Percentiles rank a stretch among this genome's conserved stretches.
phyloP scores from a whole-genome alignment of 2,888 invertebrate species.

The Platypus cylindrus region DNA sequence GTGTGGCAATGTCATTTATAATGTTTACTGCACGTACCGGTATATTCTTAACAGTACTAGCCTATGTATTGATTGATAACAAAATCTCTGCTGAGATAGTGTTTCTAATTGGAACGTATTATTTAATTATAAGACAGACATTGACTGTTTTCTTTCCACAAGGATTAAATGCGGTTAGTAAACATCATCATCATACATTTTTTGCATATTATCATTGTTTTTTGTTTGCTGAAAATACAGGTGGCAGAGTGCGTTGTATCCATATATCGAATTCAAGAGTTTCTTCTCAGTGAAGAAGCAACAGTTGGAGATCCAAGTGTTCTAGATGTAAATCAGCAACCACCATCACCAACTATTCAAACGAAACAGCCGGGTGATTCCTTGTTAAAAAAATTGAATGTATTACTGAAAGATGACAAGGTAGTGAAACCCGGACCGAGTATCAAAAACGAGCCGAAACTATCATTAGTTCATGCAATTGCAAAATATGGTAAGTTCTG shows the following conservation, averaged over 20 bases:
- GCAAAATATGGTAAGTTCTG: too few relatives aligned
- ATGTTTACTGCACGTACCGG: constrained; percentile 61
- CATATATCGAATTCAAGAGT: constrained; percentile 30
- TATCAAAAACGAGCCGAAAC: too few relatives aligned
- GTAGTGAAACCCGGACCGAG: too few relatives aligned
- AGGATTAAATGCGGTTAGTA: constrained; percentile 39
- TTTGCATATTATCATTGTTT: neutral
- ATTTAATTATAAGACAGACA: constrained; percentile 47
- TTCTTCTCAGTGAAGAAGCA: constrained; percentile 26
- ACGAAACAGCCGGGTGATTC: too few relatives aligned
- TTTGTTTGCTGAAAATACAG: constrained; percentile 17
- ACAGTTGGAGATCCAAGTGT: constrained; percentile 26
- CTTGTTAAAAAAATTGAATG: too few relatives aligned
- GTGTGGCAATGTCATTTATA: constrained; percentile 54
- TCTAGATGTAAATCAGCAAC: constrained; percentile 25
- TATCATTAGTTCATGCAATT: too few relatives aligned
- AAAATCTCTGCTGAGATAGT: constrained; percentile 35
- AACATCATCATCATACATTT: neutral
- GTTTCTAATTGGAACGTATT: constrained; percentile 47
- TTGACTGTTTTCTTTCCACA: constrained; percentile 50
- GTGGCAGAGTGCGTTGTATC: constrained; percentile 46
- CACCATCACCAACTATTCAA: too few relatives aligned
- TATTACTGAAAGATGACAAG: too few relatives aligned
- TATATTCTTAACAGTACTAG: constrained; percentile 51
- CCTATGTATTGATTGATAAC: constrained; percentile 39